Evolutionary conservation across 2,113 vertebrate species (phyloP), one percentile per base, ranked within the genome.

Genomic region (Neodon shergylaensis): DNA sequence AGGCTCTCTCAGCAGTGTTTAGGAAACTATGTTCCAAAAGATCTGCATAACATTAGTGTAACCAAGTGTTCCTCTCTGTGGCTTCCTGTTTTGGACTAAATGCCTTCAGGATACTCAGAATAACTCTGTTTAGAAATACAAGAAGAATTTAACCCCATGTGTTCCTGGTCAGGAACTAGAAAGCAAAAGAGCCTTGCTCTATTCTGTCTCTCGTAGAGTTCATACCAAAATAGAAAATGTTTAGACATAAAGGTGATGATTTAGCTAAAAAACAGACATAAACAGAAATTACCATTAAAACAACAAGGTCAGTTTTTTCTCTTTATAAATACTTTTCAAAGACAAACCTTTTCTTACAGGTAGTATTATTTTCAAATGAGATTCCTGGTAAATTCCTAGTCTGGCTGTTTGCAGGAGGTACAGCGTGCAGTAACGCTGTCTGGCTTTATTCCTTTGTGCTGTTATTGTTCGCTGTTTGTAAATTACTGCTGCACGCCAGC

Each of bases 41-140:
- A 99, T 99, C 99, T 99, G 98, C 96, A 97, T 97, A 98, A 97
- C 98, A 99, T 99, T 99, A 99, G 98, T 97, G 97, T 98, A 98
- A 98, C 98, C 98, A 98, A 99, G 98, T 98, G 97, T 98, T 99
- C 98, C 98, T 98, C 97, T 99, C 98, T 98, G 98, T 66, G 90
- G 98, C 99, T 99, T 99, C 99, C 99, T 99, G 99, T 99, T 99
- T 99, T 99, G 98, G 98, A 98, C 98, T 98, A 98, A 99, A 99
- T 99, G 99, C 98, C 99, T 99, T 98, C 92, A 96, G 98, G 95
- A 98, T 97, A 98, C 97, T 98, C 95, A 98, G 98, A 98, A 98
- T 97, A 98, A 98, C 98, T 98, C 96, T 98, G 98, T 98, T 98
- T 98, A 97, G 98, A 98, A 98, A 98, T 97, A 98, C 98, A 97